Base-by-base conservation (phyloP, 2,797 vertebrate genomes). In the Phrynocephalus guinanensis region DNA sequence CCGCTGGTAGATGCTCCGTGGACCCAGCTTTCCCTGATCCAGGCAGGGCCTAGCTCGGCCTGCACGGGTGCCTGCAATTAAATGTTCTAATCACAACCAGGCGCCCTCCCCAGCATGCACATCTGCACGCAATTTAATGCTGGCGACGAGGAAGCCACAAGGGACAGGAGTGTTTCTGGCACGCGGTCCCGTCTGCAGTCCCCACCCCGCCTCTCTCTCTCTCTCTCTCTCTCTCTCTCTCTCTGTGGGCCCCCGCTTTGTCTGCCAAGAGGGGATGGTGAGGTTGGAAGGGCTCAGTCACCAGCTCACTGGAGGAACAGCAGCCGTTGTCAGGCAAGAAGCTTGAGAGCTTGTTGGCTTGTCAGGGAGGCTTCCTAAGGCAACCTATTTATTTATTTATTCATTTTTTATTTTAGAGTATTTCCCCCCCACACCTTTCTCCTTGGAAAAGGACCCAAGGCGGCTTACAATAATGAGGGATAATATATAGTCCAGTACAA, bases 61-160 rank as follows among this genome's bases (percentile, higher is more conserved):
- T 88, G 63, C 85, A 86, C 0, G 1, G 89, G 60, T 89, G 87
- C 77, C 1, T 15, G 79, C 68, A 81, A 77, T 92, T 89, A 86
- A 86, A 91, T 50, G 24, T 75, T 85, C 71, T 91, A 91, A 95
- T 76, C 1, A 1, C 79, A 91, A 93, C 89, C 94, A 93, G 93
- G 91, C 86, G 9, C 80, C 82, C 0, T 0, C 79, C 83, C 28
- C 73, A 26, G 84, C 90, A 86, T 89, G 60, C 67, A 94, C 92
- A 91, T 92, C 92, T 95, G 87, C 82, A 89, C 87, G 71, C 38
- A 66, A 90, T 94, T 94, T 95, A 90, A 91, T 1, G 22, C 73
- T 85, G 92, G 90, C 90, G 85, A 91, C 86, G 85, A 81, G 0
- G 0, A 84, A 90, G 85, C 93, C 91, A 52, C 0, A 0, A 90